Conservation (phyloP, 2,888 invertebrate species). For the Drosophila monieri region DNA sequence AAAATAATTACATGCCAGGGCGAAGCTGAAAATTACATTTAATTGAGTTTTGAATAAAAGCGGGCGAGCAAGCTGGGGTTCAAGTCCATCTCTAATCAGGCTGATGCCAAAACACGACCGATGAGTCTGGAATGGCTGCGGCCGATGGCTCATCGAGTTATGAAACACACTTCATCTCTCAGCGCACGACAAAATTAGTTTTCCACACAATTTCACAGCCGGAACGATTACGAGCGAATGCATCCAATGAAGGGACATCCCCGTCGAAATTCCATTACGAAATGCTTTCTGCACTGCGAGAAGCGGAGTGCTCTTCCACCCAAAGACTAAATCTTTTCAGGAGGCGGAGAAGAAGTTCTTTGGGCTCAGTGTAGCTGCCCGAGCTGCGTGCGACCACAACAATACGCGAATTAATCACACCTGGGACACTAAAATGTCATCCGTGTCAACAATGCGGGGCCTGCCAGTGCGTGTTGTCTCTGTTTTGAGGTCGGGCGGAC, state of each 20-base stretch:
- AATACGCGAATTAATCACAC: constrained; percentile 73
- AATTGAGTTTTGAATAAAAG: constrained; percentile 22
- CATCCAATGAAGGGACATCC: constrained; percentile 4
- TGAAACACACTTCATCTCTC: constrained; percentile 2
- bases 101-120: no score
- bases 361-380: background rate
- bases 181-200: constrained; percentile 7
- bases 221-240: constrained; percentile 17
- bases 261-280: constrained; percentile 22
- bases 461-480: constrained; percentile 26
- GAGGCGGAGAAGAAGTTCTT: background rate
- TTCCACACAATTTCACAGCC: constrained; percentile 8
- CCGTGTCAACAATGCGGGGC: constrained; percentile 68
- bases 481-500: constrained; percentile 14
- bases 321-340: background rate
- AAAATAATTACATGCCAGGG: constrained; percentile 40
- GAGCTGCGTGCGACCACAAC: constrained; percentile 49
- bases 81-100: background rate
- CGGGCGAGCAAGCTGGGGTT: background rate
- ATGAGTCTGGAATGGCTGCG: background rate
- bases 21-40: constrained; percentile 39
- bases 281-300: background rate
- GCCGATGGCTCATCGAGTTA: background rate
- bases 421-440: constrained; percentile 74
- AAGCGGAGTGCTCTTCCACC: background rate